Base-by-base conservation (phyloP, 2,888 invertebrate genomes). In the Protodeltote pygarga region DNA sequence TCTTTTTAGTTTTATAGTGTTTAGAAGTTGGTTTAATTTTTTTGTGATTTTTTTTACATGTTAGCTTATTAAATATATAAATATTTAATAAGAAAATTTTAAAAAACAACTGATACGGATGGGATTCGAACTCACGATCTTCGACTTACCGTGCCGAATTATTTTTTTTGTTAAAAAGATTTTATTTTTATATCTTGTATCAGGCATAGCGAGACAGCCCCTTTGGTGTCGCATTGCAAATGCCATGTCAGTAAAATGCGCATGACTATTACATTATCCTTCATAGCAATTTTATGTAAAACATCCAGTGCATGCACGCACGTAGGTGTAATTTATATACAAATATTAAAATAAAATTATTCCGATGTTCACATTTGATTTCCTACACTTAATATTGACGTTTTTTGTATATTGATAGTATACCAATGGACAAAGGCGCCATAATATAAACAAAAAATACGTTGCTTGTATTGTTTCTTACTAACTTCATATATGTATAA, bases 101-200 rank as follows among this genome's bases (percentile, higher is more conserved):
- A n/a, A n/a, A n/a, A n/a, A n/a, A n/a, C n/a, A n/a, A n/a, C n/a
- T n/a, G n/a, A n/a, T n/a, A n/a, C n/a, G 21, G 21, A 6, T 21
- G 8, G 6, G 2, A 21, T 21, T 21, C 6, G 6, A 21, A n/a
- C 4, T n/a, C n/a, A n/a, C n/a, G n/a, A n/a, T n/a, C n/a, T n/a
- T n/a, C n/a, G n/a, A n/a, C n/a, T n/a, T n/a, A 46, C 27, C 4
- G 10, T 3, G 5, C 10, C 40, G 24, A 65, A 55, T 55, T 42
- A 27, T 46, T 57, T 49, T 50, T 57, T 51, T 46, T 45, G 24
- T 29, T 35, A 44, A n/a, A n/a, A n/a, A n/a, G n/a, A n/a, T 61
- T 39, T 44, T 40, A 49, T 55, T 52, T 52, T 27, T 14, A n/a
- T 47, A 41, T 59, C 35, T 47, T 34, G 25, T 34, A 24, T 19